Evolutionary conservation across 2,888 invertebrate species (phyloP), one percentile per base, ranked within the genome.

Genomic region (Orchesella flavescens): DNA sequence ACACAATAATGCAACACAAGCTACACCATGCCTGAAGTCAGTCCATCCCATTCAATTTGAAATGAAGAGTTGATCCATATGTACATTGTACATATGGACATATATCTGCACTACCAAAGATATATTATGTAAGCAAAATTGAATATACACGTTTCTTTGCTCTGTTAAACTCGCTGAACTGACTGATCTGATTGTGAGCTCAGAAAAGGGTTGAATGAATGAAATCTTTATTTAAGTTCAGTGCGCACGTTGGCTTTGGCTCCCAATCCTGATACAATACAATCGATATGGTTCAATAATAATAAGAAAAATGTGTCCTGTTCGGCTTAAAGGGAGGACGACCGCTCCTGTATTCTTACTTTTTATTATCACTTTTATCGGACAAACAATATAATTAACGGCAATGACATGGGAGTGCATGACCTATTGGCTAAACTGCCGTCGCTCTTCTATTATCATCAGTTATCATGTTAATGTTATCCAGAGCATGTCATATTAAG

Each of bases 261-360:
- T 74, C 21, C 63, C 46, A 63, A 43, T 43, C 43, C 9, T 10
- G 21, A 0, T n/a, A 46, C 63, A 74, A 63, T 74, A 74, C 53
- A 66, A 72, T 79, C 79, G 79, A 79, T 65, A 65, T 61, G 65
- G 65, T 79, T 79, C 72, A 65, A 79, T 78, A 68, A 61, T 34
- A 34, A 4, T 34, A 34, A 34, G 78, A 78, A 78, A 71, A 69
- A 59, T 65, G 61, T 59, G n/a, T 46, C 23, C 63, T 69, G 53
- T 53, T 13, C 17, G 53, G n/a, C 17, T 21, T 34, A 15, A 66
- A 66, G 23, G 49, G 15, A 17, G 46, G 19, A 10, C 17, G 17
- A 7, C 1, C 15, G 17, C 17, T 69, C 10, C n/a, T 44, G 46
- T 15, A 69, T 49, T 19, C 49, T n/a, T 66, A 17, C 55, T 79